These are phyloP conservation scores for Proteles cristata DNA, from an alignment of 2,113 vertebrate genomes.

Conservation along the genomic window DNA sequence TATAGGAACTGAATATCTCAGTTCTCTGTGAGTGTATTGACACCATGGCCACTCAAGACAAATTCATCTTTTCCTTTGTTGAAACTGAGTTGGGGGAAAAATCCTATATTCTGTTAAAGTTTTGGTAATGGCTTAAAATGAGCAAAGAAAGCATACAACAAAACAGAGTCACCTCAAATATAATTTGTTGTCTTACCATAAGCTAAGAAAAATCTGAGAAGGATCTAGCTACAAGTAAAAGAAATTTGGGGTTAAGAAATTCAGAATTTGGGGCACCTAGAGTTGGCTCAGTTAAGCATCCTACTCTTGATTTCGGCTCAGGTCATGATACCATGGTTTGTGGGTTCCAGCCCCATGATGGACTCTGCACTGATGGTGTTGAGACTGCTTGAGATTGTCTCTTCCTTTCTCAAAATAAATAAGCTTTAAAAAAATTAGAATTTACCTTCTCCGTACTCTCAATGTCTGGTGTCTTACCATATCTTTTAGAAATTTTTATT, in stretches of 20 bases:
- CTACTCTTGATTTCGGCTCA: too few species aligned
- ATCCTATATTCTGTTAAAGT: background rate
- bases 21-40: background rate
- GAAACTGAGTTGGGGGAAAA: background rate
- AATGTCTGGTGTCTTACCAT: background rate
- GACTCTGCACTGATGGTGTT: too few species aligned
- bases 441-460: background rate
- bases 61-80: background rate
- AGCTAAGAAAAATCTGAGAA: background rate
- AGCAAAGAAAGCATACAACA: background rate
- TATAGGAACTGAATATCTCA: background rate
- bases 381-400: too few species aligned
- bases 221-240: background rate
- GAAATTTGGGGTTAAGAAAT: background rate
- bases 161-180: background rate
- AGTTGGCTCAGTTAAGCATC: too few species aligned
- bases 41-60: background rate
- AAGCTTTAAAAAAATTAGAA: background rate
- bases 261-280: background rate
- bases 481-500: background rate
- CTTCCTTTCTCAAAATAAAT: too few species aligned
- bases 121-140: constrained; percentile 36
- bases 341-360: too few species aligned
- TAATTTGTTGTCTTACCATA: background rate
- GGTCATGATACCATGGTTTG: too few species aligned